Base-by-base conservation (phyloP, 2,113 vertebrate species). In the Cochlearius cochlearius region DNA sequence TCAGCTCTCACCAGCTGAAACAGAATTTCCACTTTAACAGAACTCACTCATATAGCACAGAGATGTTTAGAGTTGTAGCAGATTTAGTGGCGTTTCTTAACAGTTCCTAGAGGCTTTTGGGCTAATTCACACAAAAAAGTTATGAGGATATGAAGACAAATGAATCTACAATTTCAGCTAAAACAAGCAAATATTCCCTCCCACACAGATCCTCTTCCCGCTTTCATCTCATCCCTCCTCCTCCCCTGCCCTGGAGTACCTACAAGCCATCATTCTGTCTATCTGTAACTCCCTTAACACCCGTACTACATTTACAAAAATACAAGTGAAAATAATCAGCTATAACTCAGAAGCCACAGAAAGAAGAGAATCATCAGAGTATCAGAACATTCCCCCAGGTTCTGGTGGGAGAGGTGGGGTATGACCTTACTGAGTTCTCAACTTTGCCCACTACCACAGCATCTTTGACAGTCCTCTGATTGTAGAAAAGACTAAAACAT, bases 181-280 rank as follows among this genome's bases (percentile, higher is more conserved):
- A 94, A 96, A 60, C 69, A 87, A 91, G 81, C 43, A 94, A 94
- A 92, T 91, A 94, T 87, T 94, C 36, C 58, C 66, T 82, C 93
- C 93, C 52, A 64, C 87, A 39, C 38, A 59, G 30, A 71, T 91
- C 72, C 29, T 85, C 23, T 72, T 19, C 30, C 23, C 14, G 2
- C 67, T 89, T 96, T 96, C 47, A 92, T 92, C 64, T 95, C 52
- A 43, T 50, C 18, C 41, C 60, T 91, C 52, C 27, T 86, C 16
- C 41, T 83, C 7, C 27, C n/a, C 27, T 96, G 56, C 73, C 89
- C 87, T 85, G 56, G 52, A 91, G 77, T 92, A 81, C 86, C 74
- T 90, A 26, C 47, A 85, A 92, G n/a, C 67, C 43, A 82, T 94
- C 56, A 49, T 89, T 94, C 49, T 34, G 5, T 75, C 89, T 87